A percentile compares a stretch with the other conserved stretches of the same genome.
These are phyloP conservation scores for Nyctibius bracteatus DNA, from an alignment of 2,113 vertebrate species.

Conservation along the genomic window DNA sequence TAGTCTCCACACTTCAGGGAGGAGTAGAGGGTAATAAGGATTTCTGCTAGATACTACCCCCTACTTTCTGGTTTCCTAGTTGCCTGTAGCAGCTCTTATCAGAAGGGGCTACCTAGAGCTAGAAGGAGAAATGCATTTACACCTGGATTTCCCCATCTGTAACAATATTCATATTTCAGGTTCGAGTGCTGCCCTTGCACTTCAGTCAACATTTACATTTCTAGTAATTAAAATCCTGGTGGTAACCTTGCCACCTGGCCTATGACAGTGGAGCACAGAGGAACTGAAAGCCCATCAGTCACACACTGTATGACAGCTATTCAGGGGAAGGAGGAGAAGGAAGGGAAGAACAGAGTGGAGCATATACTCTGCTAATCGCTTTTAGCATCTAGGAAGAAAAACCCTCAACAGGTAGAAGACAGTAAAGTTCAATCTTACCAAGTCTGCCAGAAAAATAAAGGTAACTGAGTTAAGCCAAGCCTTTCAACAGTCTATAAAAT, in stretches of 20 bases:
- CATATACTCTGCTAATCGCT: background rate
- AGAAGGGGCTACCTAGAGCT: background rate
- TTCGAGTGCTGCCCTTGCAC: background rate
- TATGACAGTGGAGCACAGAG: background rate
- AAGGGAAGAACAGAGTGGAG: background rate
- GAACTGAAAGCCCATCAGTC: background rate
- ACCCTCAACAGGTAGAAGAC: background rate
- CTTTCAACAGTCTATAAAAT: background rate
- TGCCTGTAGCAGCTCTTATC: background rate
- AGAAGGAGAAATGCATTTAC: background rate
- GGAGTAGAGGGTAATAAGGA: background rate
- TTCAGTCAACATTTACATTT: background rate
- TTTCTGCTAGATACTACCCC: background rate
- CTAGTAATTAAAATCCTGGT: background rate
- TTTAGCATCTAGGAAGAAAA: background rate
- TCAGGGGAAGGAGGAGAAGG: too few relatives aligned
- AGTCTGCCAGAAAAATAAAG: background rate
- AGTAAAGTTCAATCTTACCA: background rate
- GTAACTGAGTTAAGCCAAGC: too few relatives aligned
- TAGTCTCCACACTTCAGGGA: background rate
- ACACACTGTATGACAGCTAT: accelerated
- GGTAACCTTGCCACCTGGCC: background rate
- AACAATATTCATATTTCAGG: background rate
- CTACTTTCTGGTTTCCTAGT: background rate
- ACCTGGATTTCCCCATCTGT: background rate